phyloP scores from a whole-genome alignment of 1,140 invertebrate species.

The Trigoniulus corallinus region DNA sequence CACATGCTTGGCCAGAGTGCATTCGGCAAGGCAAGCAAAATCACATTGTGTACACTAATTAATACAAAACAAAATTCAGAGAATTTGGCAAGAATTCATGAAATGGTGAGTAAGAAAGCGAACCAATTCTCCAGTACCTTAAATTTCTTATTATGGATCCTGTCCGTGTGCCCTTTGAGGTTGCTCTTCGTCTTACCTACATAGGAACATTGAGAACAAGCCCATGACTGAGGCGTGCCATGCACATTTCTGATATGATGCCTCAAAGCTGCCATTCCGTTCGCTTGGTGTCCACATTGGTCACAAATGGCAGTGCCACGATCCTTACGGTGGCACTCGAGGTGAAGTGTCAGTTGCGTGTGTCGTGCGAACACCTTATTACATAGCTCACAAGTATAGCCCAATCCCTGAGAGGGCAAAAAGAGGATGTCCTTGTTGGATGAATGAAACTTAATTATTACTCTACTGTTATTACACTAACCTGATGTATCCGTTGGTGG shows the following conservation, averaged over 20 bases:
- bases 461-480: not conserved
- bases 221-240: not conserved
- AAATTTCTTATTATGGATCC: slow-evolving; percentile 5
- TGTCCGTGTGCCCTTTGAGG: slow-evolving; percentile 2
- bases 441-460: not conserved
- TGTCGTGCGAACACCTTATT: slow-evolving; percentile 4
- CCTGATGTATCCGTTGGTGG: slow-evolving; percentile 3
- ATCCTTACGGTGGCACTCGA: slow-evolving; percentile 2
- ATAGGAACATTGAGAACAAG: slow-evolving; percentile 5
- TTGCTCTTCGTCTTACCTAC: slow-evolving; percentile 5
- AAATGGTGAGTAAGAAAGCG: too few relatives aligned
- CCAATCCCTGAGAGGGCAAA: not conserved
- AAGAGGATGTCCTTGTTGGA: not conserved
- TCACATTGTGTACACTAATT: not conserved
- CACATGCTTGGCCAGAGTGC: not conserved
- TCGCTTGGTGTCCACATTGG: slow-evolving; percentile 1
- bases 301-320: not conserved
- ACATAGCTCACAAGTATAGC: slow-evolving; percentile 1
- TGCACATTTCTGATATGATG: slow-evolving; percentile 5
- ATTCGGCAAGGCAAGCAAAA: not conserved
- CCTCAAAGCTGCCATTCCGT: not conserved
- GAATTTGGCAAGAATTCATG: too few relatives aligned
- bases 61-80: too few relatives aligned
- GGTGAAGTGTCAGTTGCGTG: not conserved
- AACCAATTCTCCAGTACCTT: too few relatives aligned